Percentiles rank a stretch among this genome's conserved stretches.
phyloP scores from a whole-genome alignment of 2,797 vertebrate genomes.

The Sebastes variabilis region DNA sequence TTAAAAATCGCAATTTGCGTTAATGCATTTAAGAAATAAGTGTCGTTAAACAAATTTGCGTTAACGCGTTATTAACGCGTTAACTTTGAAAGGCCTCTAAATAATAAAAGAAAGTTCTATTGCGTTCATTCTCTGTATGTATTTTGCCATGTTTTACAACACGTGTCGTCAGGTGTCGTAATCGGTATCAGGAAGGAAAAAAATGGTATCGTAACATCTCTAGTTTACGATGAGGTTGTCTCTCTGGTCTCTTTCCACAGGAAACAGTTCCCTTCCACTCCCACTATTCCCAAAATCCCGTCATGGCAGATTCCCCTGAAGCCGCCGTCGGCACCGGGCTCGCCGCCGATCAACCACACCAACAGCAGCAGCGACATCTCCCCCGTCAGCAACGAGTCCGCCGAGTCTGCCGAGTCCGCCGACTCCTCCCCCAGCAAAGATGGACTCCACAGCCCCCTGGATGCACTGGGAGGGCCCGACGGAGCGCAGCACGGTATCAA shows the following conservation, averaged over 20 bases:
- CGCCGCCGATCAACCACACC: slow-evolving; percentile 86
- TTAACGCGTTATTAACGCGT: too few species aligned
- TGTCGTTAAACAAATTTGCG: too few species aligned
- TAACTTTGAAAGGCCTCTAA: too few species aligned
- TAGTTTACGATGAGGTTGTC: slow-evolving; percentile 11
- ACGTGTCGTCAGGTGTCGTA: too few species aligned
- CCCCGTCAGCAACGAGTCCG: slow-evolving; percentile 93
- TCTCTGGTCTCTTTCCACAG: slow-evolving; percentile 68
- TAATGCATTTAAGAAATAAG: too few species aligned
- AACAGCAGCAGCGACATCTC: slow-evolving; percentile 99
- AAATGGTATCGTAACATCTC: too few species aligned
- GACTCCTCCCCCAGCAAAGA: slow-evolving; percentile 91
- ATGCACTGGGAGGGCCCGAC: slow-evolving; percentile 72
- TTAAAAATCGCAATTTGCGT: too few species aligned
- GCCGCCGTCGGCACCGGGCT: slow-evolving; percentile 81
- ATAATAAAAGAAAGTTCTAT: too few species aligned
- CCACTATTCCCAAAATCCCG: slow-evolving; percentile 92
- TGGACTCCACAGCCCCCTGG: slow-evolving; percentile 87
- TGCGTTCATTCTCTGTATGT: too few species aligned
- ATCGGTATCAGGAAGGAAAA: too few species aligned
- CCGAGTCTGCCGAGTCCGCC: slow-evolving; percentile 85
- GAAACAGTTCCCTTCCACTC: slow-evolving; percentile 95
- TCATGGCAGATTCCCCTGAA: slow-evolving; percentile 98
- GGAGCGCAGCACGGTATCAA: slow-evolving; percentile 82
- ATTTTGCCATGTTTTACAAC: too few species aligned